Percentiles rank a stretch among this genome's conserved stretches.
Evolutionary conservation across 2,113 vertebrate genomes (phyloP).

Genomic region (Ptyas mucosa): DNA sequence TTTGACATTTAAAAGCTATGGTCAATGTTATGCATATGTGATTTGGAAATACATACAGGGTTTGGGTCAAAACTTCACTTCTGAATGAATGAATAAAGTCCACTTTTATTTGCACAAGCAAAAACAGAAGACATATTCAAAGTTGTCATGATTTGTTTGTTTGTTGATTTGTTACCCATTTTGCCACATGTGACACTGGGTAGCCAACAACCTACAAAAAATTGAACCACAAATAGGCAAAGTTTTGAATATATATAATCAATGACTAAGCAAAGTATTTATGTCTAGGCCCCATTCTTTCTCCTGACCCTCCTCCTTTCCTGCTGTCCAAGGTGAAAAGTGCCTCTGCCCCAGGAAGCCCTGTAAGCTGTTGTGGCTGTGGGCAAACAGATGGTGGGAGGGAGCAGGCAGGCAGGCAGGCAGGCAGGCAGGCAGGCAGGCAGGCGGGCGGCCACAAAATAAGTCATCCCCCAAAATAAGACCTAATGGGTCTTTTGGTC

Average conservation of each 20-base stretch:
- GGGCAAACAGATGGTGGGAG: no score
- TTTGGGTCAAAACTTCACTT: not conserved
- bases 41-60: not conserved
- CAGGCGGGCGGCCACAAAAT: not conserved
- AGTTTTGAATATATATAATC: not conserved
- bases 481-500: no score
- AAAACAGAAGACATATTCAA: not conserved
- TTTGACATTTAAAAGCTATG: not conserved
- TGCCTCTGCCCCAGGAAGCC: no score
- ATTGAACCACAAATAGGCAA: not conserved
- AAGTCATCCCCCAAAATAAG: no score
- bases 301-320: not conserved
- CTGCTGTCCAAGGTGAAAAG: not conserved
- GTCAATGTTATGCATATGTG: not conserved
- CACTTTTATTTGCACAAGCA: not conserved
- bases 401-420: fast-evolving
- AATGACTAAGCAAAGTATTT: not conserved
- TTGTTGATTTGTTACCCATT: not conserved
- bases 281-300: not conserved
- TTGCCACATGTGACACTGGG: not conserved
- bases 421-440: no score
- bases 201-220: not conserved
- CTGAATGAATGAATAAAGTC: not conserved
- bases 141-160: not conserved
- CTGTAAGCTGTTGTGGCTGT: no score